Base-by-base conservation (phyloP, 2,888 invertebrate species). In the Beris chalybata region DNA sequence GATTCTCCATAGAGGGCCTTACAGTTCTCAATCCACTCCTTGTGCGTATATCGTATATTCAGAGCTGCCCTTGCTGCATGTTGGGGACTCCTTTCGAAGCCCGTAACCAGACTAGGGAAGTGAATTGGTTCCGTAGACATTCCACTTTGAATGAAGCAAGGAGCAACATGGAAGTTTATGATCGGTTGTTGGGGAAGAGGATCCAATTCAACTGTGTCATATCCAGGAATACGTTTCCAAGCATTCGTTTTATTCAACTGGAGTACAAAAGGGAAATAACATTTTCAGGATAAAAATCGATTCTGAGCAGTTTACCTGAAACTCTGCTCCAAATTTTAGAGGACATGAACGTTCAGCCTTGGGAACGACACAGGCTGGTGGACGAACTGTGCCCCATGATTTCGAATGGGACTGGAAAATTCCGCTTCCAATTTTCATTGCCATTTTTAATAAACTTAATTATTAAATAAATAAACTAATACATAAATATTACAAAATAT, bases 1-100 rank as follows among this genome's bases (percentile, higher is more conserved):
- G 61, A 32, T 61, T 61, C 61, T 5, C 13, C 32, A 5, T 32
- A 22, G 4, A 61, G 52, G 11, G 50, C 61, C 4, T 12, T 50
- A 78, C 92, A 93, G 76, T 90, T 89, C 81, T 91, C 91, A 70
- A 88, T 88, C 96, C 96, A 96, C 82, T 96, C 95, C 72, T 92
- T 86, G 65, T 93, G 93, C 1, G 96, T 95, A 82, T 92, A 96
- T 69, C 93, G 85, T 0, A 95, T 95, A 79, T 94, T 94, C 44
- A 95, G 84, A 0, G 93, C 92, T 0, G 92, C 89, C 66, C 92
- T 85, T 0, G 92, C 91, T 0, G 91, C 91, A 77, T 92, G 92
- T 69, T 88, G 88, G 2, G 92, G 91, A 82, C 92, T 91, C 43
- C 90, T 85, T 76, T 92, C 91, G 78, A 91, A 91, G 4, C 91